Evolutionary conservation across 2,888 invertebrate genomes (phyloP).

Genomic region (Diachrysia chrysitis): DNA sequence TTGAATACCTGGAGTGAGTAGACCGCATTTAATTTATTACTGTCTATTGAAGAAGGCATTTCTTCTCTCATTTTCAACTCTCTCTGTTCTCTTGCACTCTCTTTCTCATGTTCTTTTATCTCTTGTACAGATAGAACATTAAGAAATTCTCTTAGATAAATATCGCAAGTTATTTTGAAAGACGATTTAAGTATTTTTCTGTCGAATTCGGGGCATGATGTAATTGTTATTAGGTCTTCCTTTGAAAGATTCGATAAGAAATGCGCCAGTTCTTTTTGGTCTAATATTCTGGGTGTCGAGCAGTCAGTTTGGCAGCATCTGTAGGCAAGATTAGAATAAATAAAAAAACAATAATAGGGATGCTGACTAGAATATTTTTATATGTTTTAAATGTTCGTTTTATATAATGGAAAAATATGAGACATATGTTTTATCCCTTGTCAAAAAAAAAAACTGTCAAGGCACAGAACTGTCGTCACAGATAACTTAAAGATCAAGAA

Average conservation of each 20-base stretch:
- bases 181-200: slow-evolving; percentile 85
- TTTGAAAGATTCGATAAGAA: slow-evolving; percentile 74
- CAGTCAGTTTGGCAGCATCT: slow-evolving; percentile 81
- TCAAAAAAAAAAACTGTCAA: too few relatives aligned
- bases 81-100: slow-evolving; percentile 71
- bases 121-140: slow-evolving; percentile 76
- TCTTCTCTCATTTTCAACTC: slow-evolving; percentile 75
- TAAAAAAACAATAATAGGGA: not conserved
- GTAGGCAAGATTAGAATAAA: not conserved
- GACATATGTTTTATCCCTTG: too few relatives aligned
- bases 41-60: slow-evolving; percentile 80
- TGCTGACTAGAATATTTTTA: too few relatives aligned
- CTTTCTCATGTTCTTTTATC: slow-evolving; percentile 78
- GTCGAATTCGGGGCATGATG: slow-evolving; percentile 85
- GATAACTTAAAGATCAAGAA: too few relatives aligned
- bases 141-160: slow-evolving; percentile 81
- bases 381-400: too few relatives aligned
- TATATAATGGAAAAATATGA: too few relatives aligned
- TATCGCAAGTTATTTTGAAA: slow-evolving; percentile 85
- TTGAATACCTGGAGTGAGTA: slow-evolving; percentile 84
- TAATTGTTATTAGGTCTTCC: slow-evolving; percentile 82
- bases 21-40: slow-evolving; percentile 81
- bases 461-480: too few relatives aligned
- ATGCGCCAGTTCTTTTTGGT: slow-evolving; percentile 76
- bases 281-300: slow-evolving; percentile 70